Evolutionary conservation across 2,888 invertebrate genomes (phyloP), one percentile per base, ranked within the genome.

Genomic region (Eupeodes luniger): DNA sequence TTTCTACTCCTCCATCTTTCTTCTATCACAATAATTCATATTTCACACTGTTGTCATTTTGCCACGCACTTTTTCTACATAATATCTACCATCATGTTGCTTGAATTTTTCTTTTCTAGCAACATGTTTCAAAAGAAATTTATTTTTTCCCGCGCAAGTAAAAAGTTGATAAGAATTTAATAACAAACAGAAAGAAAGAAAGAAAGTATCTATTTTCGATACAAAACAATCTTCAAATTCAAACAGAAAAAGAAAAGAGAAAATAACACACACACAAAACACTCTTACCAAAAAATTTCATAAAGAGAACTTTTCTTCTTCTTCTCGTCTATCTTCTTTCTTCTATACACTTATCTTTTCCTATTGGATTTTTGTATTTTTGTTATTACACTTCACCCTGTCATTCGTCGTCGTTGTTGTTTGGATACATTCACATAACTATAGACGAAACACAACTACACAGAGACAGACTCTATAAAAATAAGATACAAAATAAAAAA

Each of bases 281-380:
- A 27, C 72, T 57, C 72, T 72, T 59, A 44, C 55, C 44, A 4
- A 55, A 55, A 55, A 19, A 0, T 4, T 6, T 36, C 62, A 36
- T 44, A 27, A 69, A 86, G 86, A 86, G 86, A 86, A 86, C 70
- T 53, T 69, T 86, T 86, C 81, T 81, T 19, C 51, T 47, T 55
- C n/a, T 40, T 36, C 36, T 36, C 40, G 5, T 40, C 40, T 5
- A 1, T 59, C 27, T 27, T 27, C 27, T 27, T 27, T 27, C 27
- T 27, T 27, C 27, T 2, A 27, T 2, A 27, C 27, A 27, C 27
- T 27, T 27, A 27, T 27, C 27, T 27, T 27, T 27, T 27, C 27
- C 3, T 53, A 44, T 36, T 51, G 36, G 16, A 57, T 51, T 76
- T 27, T 80, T 84, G 75, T 88, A 70, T 88, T 88, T 88, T 88